Base-by-base conservation (phyloP, 2,888 invertebrate species). In the Lasioglossum figueresi region DNA sequence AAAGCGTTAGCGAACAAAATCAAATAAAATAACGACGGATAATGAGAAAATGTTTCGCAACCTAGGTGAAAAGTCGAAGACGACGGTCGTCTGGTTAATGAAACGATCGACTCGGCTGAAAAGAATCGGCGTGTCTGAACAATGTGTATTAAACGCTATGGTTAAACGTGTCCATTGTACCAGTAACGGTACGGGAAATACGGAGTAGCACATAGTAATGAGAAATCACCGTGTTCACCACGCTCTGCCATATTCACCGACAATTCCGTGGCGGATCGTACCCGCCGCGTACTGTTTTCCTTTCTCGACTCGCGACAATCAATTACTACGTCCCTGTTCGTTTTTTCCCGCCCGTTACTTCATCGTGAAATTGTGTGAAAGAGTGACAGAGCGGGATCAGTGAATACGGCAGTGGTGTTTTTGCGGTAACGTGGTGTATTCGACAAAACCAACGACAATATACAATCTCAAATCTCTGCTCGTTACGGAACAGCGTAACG, bases 341-440 rank as follows among this genome's bases (percentile, higher is more conserved):
- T 79, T 31, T 48, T 87, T 85, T 85, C 88, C 80, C 83, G 89
- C 87, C 68, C 87, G 87, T 89, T 88, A 85, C 89, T 34, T 82
- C 68, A 31, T 34, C 45, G 59, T 71, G 37, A 37, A 37, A 37
- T 4, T 23, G 68, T 34, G 75, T 82, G 85, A 85, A 78, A 88
- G 89, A 89, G 90, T 90, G 90, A 91, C 66, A n/a, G 31, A 79
- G 48, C 87, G 91, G 94, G 92, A 91, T 91, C 92, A 94, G 94
- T 94, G 93, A 94, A 93, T 93, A 94, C 94, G 94, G 94, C 93
- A 92, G 91, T 83, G 87, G 84, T 91, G 88, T 89, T 88, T 83
- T 94, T 92, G 90, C 89, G 92, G 91, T 89, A 93, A 90, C 89
- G 90, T 92, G 88, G 88, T 93, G 89, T 94, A 93, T 93, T 94